Base-by-base conservation (phyloP, 2,888 invertebrate genomes). In the Platypus cylindrus region DNA sequence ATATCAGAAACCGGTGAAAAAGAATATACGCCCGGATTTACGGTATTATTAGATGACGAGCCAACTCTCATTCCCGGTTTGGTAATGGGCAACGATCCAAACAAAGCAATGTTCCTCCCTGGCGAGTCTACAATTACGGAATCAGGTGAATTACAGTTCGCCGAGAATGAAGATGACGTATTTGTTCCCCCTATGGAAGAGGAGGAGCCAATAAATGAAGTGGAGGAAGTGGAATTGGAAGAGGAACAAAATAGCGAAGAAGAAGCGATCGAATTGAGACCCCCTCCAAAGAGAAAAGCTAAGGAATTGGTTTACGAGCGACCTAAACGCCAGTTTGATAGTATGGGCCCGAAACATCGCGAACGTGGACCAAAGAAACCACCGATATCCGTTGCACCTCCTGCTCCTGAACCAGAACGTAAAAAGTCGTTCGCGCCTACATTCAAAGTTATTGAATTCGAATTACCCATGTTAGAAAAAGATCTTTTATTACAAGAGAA, bases 41-140 rank as follows among this genome's bases (percentile, higher is more conserved):
- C 80, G 42, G 75, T 82, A 37, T 74, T 81, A 60, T 78, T 81
- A 5, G 79, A 79, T 55, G 74, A 73, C 30, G 82, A 82, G 2
- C 81, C 81, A 2, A 80, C 79, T 2, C 80, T 84, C 50, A 78
- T 83, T 49, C 83, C 83, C 1, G 83, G 82, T 31, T 78, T 82
- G 63, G 77, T 83, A 16, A 82, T 83, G 61, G 61, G 60, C 52
- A 70, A 72, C 49, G 69, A 73, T 37, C 63, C 61, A 37, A 66
- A 63, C 16, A 61, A 61, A 47, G 55, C 55, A 17, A 58, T 61
- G 51, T 61, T 61, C 50, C 47, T 62, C 51, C 59, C 61, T 47
- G 60, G 59, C 16, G 59, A 61, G 38, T 58, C 59, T 18, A 52
- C 56, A 4, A 60, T 62, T 40, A 60, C 59, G 18, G 54, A 58